These are phyloP conservation scores for Drosophila nannoptera DNA, from an alignment of 1,140 invertebrate species.

Conservation along the genomic window DNA sequence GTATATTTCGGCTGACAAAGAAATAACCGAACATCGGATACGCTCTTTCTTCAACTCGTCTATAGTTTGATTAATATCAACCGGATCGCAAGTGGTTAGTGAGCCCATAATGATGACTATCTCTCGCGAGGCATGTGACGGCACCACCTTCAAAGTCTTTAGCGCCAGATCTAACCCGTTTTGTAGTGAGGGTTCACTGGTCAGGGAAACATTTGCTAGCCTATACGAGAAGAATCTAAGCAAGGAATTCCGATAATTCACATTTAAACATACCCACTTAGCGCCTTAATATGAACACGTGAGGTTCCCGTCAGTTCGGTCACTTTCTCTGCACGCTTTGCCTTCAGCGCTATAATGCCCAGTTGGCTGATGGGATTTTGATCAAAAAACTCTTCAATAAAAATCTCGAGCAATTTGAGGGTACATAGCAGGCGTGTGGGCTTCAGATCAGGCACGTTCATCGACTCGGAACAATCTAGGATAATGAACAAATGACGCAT, in stretches of 20 bases:
- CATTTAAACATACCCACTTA: conserved; percentile 63
- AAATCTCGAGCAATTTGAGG: conserved; percentile 94
- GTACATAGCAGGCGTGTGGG: conserved; percentile 94
- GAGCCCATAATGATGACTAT: conserved; percentile 95
- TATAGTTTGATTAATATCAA: conserved; percentile 93
- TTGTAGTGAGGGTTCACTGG: conserved; percentile 96
- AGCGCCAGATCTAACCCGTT: conserved; percentile 94
- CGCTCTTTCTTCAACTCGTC: conserved; percentile 85
- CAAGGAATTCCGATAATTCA: not conserved
- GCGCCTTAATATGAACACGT: conserved; percentile 88
- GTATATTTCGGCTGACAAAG: conserved; percentile 95
- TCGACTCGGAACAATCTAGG: conserved; percentile 94
- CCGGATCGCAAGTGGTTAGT: conserved; percentile 97
- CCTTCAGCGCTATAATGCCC: conserved; percentile 93
- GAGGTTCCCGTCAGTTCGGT: conserved; percentile 93
- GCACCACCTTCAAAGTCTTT: conserved; percentile 92
- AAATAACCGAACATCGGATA: conserved; percentile 95
- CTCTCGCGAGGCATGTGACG: conserved; percentile 95
- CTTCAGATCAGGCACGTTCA: conserved; percentile 96
- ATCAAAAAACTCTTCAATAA: conserved; percentile 98
- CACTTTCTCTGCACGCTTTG: conserved; percentile 95
- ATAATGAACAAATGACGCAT: conserved; percentile 96
- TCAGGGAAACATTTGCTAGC: conserved; percentile 82
- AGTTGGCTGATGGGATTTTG: conserved; percentile 99
- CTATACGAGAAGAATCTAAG: conserved; percentile 58